phyloP scores from a whole-genome alignment of 2,888 invertebrate species.

The Dendrolimus houi region DNA sequence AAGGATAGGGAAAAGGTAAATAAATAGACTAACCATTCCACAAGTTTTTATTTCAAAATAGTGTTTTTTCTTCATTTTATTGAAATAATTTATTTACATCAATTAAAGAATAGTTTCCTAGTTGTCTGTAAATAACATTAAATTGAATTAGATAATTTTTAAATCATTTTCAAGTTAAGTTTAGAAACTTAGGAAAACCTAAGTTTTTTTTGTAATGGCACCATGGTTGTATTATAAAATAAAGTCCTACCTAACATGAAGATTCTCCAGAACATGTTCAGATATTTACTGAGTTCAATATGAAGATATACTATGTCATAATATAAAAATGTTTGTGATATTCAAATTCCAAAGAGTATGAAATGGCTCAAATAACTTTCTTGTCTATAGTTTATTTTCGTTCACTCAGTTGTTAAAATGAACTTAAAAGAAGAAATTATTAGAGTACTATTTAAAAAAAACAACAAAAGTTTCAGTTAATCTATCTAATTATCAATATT shows the following conservation, averaged over 20 bases:
- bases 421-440: too few relatives aligned
- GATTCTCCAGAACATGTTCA: constrained; percentile 29
- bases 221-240: constrained; percentile 38
- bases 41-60: constrained; percentile 28
- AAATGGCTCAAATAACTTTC: too few relatives aligned
- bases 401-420: too few relatives aligned
- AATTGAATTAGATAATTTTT: neutral
- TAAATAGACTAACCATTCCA: constrained; percentile 32
- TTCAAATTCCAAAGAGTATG: too few relatives aligned
- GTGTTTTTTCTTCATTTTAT: constrained; percentile 3
- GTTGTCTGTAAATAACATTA: neutral
- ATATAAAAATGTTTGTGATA: neutral
- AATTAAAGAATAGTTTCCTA: constrained; percentile 4
- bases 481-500: too few relatives aligned
- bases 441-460: too few relatives aligned
- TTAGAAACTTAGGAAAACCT: constrained; percentile 3
- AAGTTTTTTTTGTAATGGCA: constrained; percentile 47
- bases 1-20: constrained; percentile 35
- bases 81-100: constrained; percentile 9
- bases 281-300: neutral
- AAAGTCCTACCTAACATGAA: constrained; percentile 24
- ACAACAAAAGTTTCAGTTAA: too few relatives aligned
- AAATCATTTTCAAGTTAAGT: neutral
- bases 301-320: neutral
- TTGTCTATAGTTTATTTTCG: too few relatives aligned